Conservation (phyloP, 2,888 invertebrate genomes). For the Adelphocoris suturalis region DNA sequence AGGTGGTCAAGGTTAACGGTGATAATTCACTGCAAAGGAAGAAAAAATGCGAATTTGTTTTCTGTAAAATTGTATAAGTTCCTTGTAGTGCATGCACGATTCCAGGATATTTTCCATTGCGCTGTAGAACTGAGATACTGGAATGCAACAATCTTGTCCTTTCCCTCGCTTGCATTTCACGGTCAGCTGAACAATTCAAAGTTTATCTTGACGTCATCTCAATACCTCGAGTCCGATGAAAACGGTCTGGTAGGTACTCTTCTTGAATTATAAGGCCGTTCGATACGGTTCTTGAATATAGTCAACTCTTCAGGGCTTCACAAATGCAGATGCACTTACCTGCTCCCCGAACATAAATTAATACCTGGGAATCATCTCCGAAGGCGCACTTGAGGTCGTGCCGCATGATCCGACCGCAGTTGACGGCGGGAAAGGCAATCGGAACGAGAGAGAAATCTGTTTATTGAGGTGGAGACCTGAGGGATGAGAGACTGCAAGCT, state of each 20-base stretch:
- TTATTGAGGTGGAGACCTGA: not conserved
- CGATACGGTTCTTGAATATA: not conserved
- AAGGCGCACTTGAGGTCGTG: slow-evolving; percentile 19
- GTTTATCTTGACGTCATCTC: not conserved
- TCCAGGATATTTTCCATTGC: too few species aligned
- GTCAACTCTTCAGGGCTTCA: not conserved
- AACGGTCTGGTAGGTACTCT: not conserved
- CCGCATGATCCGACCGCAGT: slow-evolving; percentile 13
- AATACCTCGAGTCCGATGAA: not conserved
- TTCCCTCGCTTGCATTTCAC: not conserved
- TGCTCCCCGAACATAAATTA: not conserved
- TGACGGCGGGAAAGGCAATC: slow-evolving; percentile 1
- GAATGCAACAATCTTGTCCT: too few species aligned
- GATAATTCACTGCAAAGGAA: too few species aligned
- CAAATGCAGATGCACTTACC: not conserved
- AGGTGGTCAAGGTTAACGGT: too few species aligned
- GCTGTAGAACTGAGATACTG: too few species aligned
- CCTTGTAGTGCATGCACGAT: too few species aligned
- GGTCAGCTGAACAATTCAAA: not conserved
- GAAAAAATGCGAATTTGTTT: too few species aligned
- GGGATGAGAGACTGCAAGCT: not conserved
- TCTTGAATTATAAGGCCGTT: not conserved
- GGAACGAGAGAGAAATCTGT: not conserved
- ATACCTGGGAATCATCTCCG: slow-evolving; percentile 8
- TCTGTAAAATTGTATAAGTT: too few species aligned